Conservation (phyloP, 2,113 vertebrate species). For the Falco punctatus region DNA sequence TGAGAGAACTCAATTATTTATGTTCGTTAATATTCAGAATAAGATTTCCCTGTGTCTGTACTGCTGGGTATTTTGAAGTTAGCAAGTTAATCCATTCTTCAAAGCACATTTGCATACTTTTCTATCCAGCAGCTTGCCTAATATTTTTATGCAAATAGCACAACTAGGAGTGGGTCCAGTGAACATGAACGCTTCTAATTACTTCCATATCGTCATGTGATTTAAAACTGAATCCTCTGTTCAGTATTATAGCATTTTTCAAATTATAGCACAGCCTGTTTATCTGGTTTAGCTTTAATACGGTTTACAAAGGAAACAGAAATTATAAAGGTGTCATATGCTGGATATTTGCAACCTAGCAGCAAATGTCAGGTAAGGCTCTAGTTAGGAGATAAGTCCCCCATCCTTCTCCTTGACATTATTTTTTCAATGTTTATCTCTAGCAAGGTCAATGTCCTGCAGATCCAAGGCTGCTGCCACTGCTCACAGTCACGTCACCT, state of each 20-base stretch:
- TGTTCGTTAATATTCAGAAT: neutral
- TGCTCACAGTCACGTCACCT: neutral
- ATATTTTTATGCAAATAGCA: conserved; percentile 39
- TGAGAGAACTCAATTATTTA: neutral
- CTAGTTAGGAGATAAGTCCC: neutral
- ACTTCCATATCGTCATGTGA: neutral
- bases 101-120: neutral
- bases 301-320: neutral
- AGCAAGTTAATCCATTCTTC: neutral
- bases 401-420: neutral
- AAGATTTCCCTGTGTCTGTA: neutral
- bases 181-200: neutral
- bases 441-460: neutral
- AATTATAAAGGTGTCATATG: neutral
- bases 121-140: neutral
- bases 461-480: neutral
- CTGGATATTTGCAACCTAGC: neutral
- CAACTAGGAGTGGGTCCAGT: neutral
- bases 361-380: neutral
- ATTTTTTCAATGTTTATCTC: neutral
- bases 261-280: neutral
- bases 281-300: neutral
- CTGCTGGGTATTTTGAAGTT: neutral
- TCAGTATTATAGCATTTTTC: conserved; percentile 8
- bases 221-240: conserved; percentile 5